A percentile compares a stretch with the other conserved stretches of the same genome.
phyloP scores from a whole-genome alignment of 2,797 vertebrate genomes.

The Australoheros facetus region DNA sequence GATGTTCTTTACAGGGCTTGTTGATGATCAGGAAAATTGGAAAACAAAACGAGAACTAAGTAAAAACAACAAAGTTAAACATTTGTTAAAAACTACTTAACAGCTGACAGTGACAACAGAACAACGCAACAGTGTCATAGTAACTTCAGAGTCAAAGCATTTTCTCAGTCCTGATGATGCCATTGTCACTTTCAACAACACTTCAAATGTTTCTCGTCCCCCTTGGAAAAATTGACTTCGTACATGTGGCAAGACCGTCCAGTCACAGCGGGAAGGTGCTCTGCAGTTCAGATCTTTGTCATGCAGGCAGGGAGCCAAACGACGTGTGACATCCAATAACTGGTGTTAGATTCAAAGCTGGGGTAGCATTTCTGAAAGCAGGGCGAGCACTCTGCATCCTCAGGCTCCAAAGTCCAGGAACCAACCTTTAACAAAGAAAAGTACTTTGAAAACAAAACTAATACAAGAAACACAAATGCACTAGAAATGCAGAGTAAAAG shows the following conservation, averaged over 20 bases:
- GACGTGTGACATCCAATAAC: background rate
- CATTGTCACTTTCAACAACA: background rate
- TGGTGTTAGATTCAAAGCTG: conserved; percentile 21
- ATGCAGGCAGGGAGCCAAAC: background rate
- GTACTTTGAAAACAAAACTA: background rate
- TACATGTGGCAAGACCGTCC: background rate
- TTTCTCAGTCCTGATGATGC: background rate
- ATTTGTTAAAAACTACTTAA: background rate
- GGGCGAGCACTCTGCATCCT: background rate
- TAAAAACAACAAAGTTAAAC: background rate
- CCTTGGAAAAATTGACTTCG: background rate
- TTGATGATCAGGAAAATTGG: background rate
- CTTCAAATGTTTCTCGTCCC: background rate
- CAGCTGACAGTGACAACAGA: conserved; percentile 1
- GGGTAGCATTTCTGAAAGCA: conserved; percentile 19
- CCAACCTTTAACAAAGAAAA: conserved; percentile 13
- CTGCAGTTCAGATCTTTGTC: conserved; percentile 9
- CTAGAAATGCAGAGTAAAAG: too few species aligned
- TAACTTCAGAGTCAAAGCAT: background rate
- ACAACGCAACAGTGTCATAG: background rate
- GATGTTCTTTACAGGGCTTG: background rate
- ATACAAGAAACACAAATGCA: background rate
- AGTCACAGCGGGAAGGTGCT: background rate
- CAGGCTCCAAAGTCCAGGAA: conserved; percentile 5
- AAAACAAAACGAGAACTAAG: background rate